Conservation (phyloP, 2,888 invertebrate species). For the Apantesis nais region DNA sequence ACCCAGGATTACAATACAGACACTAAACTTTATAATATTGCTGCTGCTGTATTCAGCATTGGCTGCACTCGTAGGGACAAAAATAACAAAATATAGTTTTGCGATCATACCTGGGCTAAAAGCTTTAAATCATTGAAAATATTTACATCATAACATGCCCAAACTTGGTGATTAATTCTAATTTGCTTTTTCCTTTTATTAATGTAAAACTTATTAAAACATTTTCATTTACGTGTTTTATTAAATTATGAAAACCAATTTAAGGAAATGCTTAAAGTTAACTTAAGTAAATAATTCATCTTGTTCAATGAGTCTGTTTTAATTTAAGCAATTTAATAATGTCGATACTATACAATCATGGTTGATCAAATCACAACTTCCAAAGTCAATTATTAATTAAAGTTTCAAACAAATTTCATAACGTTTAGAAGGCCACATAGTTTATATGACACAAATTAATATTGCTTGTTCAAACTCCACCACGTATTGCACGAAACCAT, state of each 20-base stretch:
- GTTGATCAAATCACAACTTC: not conserved
- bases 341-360: not conserved
- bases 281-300: not conserved
- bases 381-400: not conserved
- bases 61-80: not conserved
- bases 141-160: no score
- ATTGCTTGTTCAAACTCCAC: not conserved
- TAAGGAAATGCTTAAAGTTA: not conserved
- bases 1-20: no score
- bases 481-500: not conserved
- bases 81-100: not conserved
- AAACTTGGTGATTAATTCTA: no score
- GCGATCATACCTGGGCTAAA: not conserved
- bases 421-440: not conserved
- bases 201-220: not conserved
- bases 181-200: no score
- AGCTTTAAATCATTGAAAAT: no score
- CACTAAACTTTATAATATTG: no score
- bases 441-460: not conserved
- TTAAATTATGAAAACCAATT: not conserved
- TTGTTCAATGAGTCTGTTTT: not conserved
- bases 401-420: constrained; percentile 1
- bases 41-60: not conserved
- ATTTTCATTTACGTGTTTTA: not conserved
- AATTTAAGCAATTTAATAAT: not conserved